phyloP scores from a whole-genome alignment of 2,113 vertebrate genomes.

The Nibea albiflora region DNA sequence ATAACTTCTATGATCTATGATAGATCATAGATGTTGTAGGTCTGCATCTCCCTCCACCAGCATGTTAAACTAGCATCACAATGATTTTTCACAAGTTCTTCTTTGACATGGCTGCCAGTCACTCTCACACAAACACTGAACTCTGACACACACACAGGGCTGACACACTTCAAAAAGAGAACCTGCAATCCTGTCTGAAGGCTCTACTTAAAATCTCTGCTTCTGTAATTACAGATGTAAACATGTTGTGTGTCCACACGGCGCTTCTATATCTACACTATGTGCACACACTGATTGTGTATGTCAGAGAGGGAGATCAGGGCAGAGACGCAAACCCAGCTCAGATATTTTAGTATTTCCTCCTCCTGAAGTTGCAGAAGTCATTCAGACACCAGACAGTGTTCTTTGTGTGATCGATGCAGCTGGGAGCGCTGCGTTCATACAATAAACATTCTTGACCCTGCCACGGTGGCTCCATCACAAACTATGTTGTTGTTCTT shows the following conservation, averaged over 20 bases:
- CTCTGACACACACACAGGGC: background rate
- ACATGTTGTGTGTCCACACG: constrained; percentile 3
- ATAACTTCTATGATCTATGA: background rate
- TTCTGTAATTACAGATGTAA: constrained; percentile 37
- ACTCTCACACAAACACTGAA: background rate
- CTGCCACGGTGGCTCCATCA: background rate
- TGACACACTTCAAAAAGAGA: constrained; percentile 5
- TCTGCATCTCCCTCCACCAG: constrained; percentile 7
- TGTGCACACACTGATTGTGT: background rate
- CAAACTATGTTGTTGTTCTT: background rate
- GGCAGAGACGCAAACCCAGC: constrained; percentile 11
- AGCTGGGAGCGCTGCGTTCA: background rate
- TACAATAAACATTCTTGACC: background rate
- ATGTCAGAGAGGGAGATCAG: background rate
- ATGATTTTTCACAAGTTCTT: constrained; percentile 10
- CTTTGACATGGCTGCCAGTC: constrained; percentile 2
- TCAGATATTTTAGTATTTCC: constrained; percentile 2
- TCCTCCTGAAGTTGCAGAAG: background rate
- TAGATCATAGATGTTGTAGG: constrained; percentile 4
- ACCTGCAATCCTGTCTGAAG: constrained; percentile 18
- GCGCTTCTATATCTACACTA: background rate
- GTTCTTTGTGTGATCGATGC: constrained; percentile 8
- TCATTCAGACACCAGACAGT: background rate
- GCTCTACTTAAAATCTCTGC: constrained; percentile 10
- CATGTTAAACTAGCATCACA: constrained; percentile 3